Evolutionary conservation across 2,113 vertebrate species (phyloP), one percentile per base, ranked within the genome.

Genomic region (Microcebus lehilahytsara): DNA sequence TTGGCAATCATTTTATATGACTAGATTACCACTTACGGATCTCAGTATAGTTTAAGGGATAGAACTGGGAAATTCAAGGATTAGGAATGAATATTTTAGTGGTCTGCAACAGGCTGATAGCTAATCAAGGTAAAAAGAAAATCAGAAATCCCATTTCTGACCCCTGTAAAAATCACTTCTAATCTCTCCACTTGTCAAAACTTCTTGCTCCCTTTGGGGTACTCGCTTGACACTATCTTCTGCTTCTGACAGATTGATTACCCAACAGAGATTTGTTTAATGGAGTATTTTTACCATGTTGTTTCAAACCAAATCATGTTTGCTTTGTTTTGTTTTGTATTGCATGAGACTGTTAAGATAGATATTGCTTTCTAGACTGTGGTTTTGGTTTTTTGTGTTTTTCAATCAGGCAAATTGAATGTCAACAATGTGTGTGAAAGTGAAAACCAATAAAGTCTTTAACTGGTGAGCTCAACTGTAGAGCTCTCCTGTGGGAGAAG

Each of bases 281-380:
- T 90, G 27, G 19, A 66, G 2, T 42, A 81, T 85, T 95, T 96
- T 97, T 80, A 92, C 88, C 92, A 22, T 71, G 62, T 75, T 95
- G 83, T 93, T 93, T 92, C 83, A 93, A 74, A 96, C 62, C 19
- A 97, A 96, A 96, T 97, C 93, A 84, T 66, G 56, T 89, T 7
- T 97, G 30, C 37, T 94, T 97, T 94, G 30, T 42, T 94, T 97
- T 94, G 20, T 98, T 88, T 97, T 89, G 71, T 87, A 92, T 87
- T 93, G 0, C 93, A 30, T 66, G 69, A 34, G 56, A 72, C 69
- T 84, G 84, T 78, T 58, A 95, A 94, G 62, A 87, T 17, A 85
- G 58, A 93, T 96, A 78, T 66, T 86, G 25, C 77, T 96, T 98
- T 95, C 78, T 89, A 92, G 6, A 4, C 62, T 91, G 30, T 72